Conservation (phyloP, 2,113 vertebrate genomes). For the Sula dactylatra region DNA sequence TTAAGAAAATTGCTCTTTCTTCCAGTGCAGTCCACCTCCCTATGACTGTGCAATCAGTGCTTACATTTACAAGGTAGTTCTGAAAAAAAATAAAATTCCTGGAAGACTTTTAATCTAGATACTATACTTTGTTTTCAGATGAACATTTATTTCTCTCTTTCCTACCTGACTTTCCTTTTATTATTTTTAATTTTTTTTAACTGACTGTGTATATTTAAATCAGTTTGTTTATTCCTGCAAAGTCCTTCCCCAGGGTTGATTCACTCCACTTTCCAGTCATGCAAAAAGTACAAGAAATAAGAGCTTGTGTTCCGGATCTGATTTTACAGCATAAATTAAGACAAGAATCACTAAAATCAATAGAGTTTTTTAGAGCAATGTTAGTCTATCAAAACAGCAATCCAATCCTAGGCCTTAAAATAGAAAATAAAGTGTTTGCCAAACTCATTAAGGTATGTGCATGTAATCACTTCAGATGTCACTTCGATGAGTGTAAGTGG, state of each 20-base stretch:
- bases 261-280: neutral
- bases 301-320: neutral
- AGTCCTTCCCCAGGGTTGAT: neutral
- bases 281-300: neutral
- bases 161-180: neutral
- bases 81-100: neutral
- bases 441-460: neutral
- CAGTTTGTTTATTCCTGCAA: neutral
- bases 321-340: neutral
- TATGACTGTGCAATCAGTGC: neutral
- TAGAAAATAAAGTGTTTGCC: slow-evolving; percentile 1
- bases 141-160: neutral
- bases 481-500: neutral
- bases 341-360: neutral
- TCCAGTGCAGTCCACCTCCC: neutral
- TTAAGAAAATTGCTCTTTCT: neutral
- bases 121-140: neutral
- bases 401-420: neutral
- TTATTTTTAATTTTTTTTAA: neutral
- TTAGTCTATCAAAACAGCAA: neutral
- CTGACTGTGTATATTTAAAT: neutral
- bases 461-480: neutral
- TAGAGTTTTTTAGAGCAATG: neutral
- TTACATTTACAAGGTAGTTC: neutral
- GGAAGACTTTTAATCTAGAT: neutral